Conservation (phyloP, 2,797 vertebrate genomes). For the Anabas testudineus region DNA sequence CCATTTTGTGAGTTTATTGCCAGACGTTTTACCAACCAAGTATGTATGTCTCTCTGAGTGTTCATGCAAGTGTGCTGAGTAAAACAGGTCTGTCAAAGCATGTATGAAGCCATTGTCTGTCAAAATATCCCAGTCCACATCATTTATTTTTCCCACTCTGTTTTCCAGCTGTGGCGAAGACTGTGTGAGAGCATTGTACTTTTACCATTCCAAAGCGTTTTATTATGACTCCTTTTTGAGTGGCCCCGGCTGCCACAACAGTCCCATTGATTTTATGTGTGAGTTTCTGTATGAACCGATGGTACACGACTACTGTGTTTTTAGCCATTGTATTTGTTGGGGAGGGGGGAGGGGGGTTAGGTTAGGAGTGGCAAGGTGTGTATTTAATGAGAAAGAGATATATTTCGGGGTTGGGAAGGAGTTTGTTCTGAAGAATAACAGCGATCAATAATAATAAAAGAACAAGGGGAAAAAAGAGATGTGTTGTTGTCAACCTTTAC, state of each 20-base stretch:
- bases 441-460: constrained; percentile 81
- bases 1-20: constrained; percentile 74
- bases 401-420: constrained; percentile 63
- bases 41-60: constrained; percentile 52
- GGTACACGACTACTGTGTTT: constrained; percentile 83
- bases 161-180: constrained; percentile 54
- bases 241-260: constrained; percentile 40
- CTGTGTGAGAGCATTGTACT: constrained; percentile 72
- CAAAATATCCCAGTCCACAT: constrained; percentile 21
- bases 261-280: constrained; percentile 56
- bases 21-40: constrained; percentile 61
- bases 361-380: constrained; percentile 51
- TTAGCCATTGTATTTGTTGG: constrained; percentile 84
- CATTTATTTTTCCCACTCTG: constrained; percentile 47
- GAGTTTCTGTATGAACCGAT: constrained; percentile 81
- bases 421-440: constrained; percentile 66
- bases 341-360: constrained; percentile 30
- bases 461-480: constrained; percentile 59
- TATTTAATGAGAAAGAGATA: constrained; percentile 66
- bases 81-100: constrained; percentile 54
- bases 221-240: constrained; percentile 52
- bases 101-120: constrained; percentile 54
- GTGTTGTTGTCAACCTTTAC: constrained; percentile 36
- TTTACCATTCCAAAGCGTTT: constrained; percentile 75
- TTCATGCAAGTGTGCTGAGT: constrained; percentile 53